Base-by-base conservation (phyloP, 2,797 vertebrate species). In the Calcarius lapponicus region DNA sequence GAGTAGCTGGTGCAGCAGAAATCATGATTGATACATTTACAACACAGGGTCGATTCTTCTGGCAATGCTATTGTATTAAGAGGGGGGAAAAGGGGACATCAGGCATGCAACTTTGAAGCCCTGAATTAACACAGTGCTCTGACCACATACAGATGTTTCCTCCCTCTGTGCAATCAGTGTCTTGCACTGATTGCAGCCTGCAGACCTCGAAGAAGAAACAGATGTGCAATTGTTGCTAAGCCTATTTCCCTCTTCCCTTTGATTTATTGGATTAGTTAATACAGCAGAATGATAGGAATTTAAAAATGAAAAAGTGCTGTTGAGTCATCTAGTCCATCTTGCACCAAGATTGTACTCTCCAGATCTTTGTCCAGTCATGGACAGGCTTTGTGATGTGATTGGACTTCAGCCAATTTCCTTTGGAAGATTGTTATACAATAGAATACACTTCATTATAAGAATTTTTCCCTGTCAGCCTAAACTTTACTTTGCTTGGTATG, bases 381-480 rank as follows among this genome's bases (percentile, higher is more conserved):
- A 73, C 42, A 61, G 36, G 7, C 81, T 79, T 90, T 79, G 32
- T 80, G 93, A 96, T 93, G 92, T 78, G 54, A 64, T 78, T 96
- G 92, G 73, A 66, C 66, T 92, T 42, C 62, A 88, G 89, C 91
- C 92, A 94, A 21, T 92, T 95, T 93, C 91, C 92, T 96, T 53
- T 76, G 95, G 89, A 97, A 96, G 78, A 94, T 91, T 96, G 76
- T 95, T 96, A 91, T 95, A 78, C 72, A 80, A 89, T 86, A 96
- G 90, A 95, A 96, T 96, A 94, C 73, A 87, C 69, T 97, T 95
- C 36, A 40, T 94, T 91, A 90, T 95, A 93, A 93, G 86, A 97
- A 26, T 95, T 92, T 95, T 96, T 90, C 94, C 93, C 89, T 96
- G 90, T 97, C 96, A 97, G 91, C 93, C 84, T 96, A 92, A 97